Percentiles rank a stretch among this genome's conserved stretches.
Conservation (phyloP, 2,797 vertebrate species). For the Platyrinchus mystaceus region DNA sequence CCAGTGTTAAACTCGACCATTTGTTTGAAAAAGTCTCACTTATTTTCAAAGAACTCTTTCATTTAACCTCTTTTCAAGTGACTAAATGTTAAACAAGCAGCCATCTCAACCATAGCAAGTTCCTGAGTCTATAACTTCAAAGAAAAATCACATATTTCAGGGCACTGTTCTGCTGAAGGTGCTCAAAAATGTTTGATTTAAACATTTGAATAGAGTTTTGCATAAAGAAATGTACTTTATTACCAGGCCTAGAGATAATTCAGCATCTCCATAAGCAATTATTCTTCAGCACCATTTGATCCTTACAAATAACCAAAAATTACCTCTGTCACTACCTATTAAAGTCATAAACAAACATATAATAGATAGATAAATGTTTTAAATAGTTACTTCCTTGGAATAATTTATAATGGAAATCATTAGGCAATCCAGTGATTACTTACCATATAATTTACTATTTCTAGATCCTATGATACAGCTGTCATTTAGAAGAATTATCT, state of each 20-base stretch:
- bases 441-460: conserved; percentile 1
- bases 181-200: not conserved
- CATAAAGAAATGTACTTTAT: not conserved
- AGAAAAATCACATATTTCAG: not conserved
- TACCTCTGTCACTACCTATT: not conserved
- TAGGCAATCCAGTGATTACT: not conserved
- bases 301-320: not conserved
- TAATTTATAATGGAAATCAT: not conserved
- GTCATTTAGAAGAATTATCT: not conserved
- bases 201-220: not conserved
- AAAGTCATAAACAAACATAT: not conserved
- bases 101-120: not conserved
- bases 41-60: not conserved
- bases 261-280: not conserved
- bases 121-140: not conserved
- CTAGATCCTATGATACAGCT: not conserved
- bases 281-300: not conserved
- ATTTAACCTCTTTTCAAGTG: not conserved
- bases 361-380: not conserved
- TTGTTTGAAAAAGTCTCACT: not conserved
- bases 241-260: not conserved
- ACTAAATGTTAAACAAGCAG: not conserved
- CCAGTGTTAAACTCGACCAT: not conserved
- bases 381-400: not conserved
- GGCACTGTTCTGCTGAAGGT: not conserved